These are phyloP conservation scores for Zaprionus camerounensis DNA, from an alignment of 1,140 invertebrate genomes.

Conservation along the genomic window DNA sequence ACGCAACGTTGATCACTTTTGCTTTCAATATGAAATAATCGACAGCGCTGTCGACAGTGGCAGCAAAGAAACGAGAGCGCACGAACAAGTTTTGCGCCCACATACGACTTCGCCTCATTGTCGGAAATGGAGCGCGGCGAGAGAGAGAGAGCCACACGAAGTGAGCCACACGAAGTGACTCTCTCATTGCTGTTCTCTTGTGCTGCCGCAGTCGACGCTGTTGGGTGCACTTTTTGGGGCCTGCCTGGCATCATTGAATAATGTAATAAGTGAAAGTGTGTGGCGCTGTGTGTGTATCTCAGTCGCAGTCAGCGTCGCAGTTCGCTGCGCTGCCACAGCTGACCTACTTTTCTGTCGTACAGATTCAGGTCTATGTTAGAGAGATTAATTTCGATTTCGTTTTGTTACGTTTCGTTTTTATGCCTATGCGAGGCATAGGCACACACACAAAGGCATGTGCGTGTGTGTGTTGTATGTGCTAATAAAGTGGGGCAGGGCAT, in stretches of 20 bases:
- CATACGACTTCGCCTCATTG: constrained; percentile 41
- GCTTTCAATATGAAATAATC: constrained; percentile 84
- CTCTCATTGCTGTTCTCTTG: constrained; percentile 17
- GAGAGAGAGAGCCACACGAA: constrained; percentile 18
- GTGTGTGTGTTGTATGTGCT: constrained; percentile 41
- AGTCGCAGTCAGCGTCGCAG: constrained; percentile 24
- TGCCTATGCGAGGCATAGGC: constrained; percentile 47
- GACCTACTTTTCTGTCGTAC: constrained; percentile 83
- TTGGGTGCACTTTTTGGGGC: constrained; percentile 57
- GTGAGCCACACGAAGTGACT: constrained; percentile 7
- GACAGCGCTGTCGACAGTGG: constrained; percentile 41
- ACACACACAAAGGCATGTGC: constrained; percentile 14
- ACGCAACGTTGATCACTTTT: constrained; percentile 76
- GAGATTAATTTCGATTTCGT: constrained; percentile 84
- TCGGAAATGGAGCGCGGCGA: constrained; percentile 47
- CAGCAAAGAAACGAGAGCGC: constrained; percentile 44
- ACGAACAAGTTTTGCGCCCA: constrained; percentile 78
- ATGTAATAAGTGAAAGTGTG: constrained; percentile 85
- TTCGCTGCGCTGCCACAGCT: constrained; percentile 58
- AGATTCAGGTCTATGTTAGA: constrained; percentile 85
- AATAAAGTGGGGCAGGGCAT: constrained; percentile 39
- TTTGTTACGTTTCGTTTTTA: constrained; percentile 58
- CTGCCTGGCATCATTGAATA: constrained; percentile 71
- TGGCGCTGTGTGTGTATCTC: constrained; percentile 46
- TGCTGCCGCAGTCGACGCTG: no score